phyloP scores from a whole-genome alignment of 2,797 vertebrate species.

The Chelon auratus region DNA sequence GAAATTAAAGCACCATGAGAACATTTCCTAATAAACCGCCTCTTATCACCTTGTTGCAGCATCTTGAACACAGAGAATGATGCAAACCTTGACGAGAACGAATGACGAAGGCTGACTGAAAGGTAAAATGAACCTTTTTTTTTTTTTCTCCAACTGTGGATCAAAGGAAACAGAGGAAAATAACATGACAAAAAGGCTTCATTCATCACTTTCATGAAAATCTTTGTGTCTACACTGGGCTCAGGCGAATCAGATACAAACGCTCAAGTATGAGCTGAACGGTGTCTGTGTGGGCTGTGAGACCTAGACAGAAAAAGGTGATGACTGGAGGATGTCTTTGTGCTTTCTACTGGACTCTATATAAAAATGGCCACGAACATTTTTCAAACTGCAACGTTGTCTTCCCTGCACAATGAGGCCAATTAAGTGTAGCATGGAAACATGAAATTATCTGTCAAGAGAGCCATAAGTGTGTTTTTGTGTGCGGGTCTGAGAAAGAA shows the following conservation, averaged over 20 bases:
- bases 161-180: constrained; percentile 36
- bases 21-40: constrained; percentile 8
- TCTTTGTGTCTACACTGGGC: constrained; percentile 16
- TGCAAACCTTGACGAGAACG: constrained; percentile 2
- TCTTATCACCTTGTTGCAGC: constrained; percentile 30
- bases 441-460: constrained; percentile 42
- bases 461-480: constrained; percentile 30
- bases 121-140: constrained; percentile 13
- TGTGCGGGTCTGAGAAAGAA: too few species aligned
- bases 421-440: constrained; percentile 61
- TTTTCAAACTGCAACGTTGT: constrained; percentile 40
- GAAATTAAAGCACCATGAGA: background rate
- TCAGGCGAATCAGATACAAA: constrained; percentile 25
- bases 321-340: constrained; percentile 42
- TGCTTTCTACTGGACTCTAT: constrained; percentile 52
- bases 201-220: constrained; percentile 38
- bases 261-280: constrained; percentile 25
- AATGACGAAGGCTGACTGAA: constrained; percentile 15
- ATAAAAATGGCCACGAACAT: constrained; percentile 53
- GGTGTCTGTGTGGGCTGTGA: constrained; percentile 8
- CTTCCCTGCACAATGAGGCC: constrained; percentile 49
- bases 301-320: constrained; percentile 10
- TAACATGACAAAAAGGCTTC: constrained; percentile 23
- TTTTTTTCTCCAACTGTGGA: constrained; percentile 3
- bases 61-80: constrained; percentile 16